Evolutionary conservation across 2,888 invertebrate species (phyloP).

Genomic region (Suillia variegata): DNA sequence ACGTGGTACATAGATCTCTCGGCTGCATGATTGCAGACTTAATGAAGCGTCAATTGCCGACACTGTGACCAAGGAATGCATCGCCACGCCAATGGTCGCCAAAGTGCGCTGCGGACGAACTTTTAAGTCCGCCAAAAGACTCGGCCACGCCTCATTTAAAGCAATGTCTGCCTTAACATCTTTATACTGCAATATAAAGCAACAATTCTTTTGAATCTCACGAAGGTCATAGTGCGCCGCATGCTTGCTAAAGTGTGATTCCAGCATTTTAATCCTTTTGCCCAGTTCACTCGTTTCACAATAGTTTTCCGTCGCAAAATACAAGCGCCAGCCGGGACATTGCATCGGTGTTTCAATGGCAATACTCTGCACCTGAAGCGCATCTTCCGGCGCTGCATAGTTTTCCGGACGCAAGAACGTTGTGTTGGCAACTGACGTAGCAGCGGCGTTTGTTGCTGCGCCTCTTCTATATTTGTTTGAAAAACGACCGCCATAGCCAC

Average conservation of each 20-base stretch:
- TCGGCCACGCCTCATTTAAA: slow-evolving; percentile 68
- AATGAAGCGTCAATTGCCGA: slow-evolving; percentile 22
- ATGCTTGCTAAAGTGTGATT: slow-evolving; percentile 63
- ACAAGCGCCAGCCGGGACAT: slow-evolving; percentile 77
- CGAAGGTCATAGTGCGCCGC: slow-evolving; percentile 37
- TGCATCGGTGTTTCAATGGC: slow-evolving; percentile 44
- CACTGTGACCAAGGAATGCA: slow-evolving; percentile 57
- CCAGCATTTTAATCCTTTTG: slow-evolving; percentile 64
- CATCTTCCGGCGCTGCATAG: slow-evolving; percentile 44
- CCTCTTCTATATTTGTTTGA: background rate
- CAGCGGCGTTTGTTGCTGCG: background rate
- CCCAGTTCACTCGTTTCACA: slow-evolving; percentile 62
- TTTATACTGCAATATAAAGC: slow-evolving; percentile 64
- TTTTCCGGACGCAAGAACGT: slow-evolving; percentile 46
- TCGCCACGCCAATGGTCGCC: slow-evolving; percentile 75
- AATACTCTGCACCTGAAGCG: slow-evolving; percentile 37
- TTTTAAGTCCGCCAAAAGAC: slow-evolving; percentile 70
- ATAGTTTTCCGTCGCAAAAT: slow-evolving; percentile 72
- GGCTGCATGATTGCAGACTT: slow-evolving; percentile 16
- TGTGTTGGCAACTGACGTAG: slow-evolving; percentile 25
- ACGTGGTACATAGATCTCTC: slow-evolving; percentile 34
- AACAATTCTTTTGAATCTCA: slow-evolving; percentile 35
- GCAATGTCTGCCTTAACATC: slow-evolving; percentile 65
- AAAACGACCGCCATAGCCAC: background rate
- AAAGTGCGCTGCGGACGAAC: slow-evolving; percentile 72